phyloP scores from a whole-genome alignment of 2,888 invertebrate genomes.

The Clistopyga incitator region DNA sequence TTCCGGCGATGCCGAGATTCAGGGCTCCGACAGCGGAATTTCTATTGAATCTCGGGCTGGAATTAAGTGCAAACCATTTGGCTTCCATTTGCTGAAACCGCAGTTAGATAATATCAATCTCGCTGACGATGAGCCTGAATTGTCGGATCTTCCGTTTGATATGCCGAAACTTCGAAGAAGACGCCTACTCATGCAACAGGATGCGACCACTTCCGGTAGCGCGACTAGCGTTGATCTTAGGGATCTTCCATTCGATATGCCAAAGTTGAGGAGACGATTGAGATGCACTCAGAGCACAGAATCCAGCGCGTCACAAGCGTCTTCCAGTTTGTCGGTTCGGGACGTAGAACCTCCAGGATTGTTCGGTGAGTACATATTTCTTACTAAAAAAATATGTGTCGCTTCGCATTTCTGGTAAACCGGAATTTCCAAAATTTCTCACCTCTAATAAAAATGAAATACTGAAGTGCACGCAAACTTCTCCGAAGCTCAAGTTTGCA shows the following conservation, averaged over 20 bases:
- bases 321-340: conserved; percentile 92
- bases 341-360: conserved; percentile 88
- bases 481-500: not conserved
- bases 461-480: too few relatives aligned
- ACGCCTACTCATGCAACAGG: conserved; percentile 88
- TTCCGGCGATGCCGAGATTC: conserved; percentile 90
- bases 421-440: not conserved
- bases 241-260: conserved; percentile 96
- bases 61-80: conserved; percentile 89
- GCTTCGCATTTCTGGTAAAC: not conserved
- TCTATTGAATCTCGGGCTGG: conserved; percentile 94
- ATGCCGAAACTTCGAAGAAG: conserved; percentile 94
- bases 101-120: conserved; percentile 85
- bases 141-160: conserved; percentile 93
- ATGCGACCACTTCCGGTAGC: conserved; percentile 89
- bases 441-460: not conserved
- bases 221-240: conserved; percentile 91
- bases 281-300: conserved; percentile 88
- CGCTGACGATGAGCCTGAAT: conserved; percentile 86
- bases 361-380: conserved; percentile 84
- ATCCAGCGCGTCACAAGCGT: conserved; percentile 91
- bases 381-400: not conserved
- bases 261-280: conserved; percentile 92
- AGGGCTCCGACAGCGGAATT: conserved; percentile 95
- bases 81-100: conserved; percentile 86